These are phyloP conservation scores for Dendroctonus valens DNA, from an alignment of 1,140 invertebrate species.

Conservation along the genomic window DNA sequence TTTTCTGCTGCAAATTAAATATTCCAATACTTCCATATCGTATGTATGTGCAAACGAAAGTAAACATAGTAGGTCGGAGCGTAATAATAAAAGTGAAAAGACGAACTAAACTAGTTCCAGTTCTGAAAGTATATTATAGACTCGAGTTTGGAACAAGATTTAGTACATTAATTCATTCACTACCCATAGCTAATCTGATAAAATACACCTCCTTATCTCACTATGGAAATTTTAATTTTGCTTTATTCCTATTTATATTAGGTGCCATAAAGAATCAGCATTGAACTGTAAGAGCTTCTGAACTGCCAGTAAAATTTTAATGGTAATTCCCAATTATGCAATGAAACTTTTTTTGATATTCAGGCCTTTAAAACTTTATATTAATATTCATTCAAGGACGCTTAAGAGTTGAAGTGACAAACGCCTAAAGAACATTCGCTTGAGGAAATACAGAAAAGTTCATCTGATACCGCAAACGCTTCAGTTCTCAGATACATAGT, in stretches of 20 bases:
- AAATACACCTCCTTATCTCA: background rate
- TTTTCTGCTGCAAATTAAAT: background rate
- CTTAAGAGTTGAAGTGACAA: no score
- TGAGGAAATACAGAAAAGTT: no score
- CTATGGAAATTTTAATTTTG: background rate
- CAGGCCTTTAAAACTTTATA: no score
- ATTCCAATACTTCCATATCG: background rate
- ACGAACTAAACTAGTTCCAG: conserved; percentile 4
- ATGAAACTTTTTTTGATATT: no score
- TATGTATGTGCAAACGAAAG: background rate
- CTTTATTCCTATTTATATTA: background rate
- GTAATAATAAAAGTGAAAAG: conserved; percentile 16
- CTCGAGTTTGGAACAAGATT: background rate
- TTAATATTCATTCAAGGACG: no score
- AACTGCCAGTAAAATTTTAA: background rate
- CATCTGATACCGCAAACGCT: no score
- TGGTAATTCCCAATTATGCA: no score
- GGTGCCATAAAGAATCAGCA: background rate
- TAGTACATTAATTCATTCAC: background rate
- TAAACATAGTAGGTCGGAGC: conserved; percentile 6
- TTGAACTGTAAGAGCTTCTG: background rate
- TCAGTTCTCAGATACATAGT: no score
- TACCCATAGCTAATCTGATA: background rate
- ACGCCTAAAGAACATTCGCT: no score
- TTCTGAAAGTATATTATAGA: conserved; percentile 9